Conservation (phyloP, 2,888 invertebrate species). For the Acanthosepion lycidas region DNA sequence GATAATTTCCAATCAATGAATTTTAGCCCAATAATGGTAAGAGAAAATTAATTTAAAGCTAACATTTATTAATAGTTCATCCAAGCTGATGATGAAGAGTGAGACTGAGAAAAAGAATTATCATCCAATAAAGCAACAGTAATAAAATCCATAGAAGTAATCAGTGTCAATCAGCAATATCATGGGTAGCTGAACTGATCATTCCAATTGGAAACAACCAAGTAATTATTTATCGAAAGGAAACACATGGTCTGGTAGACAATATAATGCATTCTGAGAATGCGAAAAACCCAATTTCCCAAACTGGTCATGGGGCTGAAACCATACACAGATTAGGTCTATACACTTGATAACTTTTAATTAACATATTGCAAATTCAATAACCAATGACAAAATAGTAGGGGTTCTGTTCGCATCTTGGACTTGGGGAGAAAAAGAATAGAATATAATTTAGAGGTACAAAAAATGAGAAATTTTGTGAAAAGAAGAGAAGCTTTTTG, state of each 20-base stretch:
- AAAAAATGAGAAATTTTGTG: no score
- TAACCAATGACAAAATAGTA: neutral
- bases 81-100: neutral
- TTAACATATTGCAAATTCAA: neutral
- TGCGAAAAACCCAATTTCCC: neutral
- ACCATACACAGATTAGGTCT: neutral
- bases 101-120: neutral
- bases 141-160: neutral
- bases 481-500: no score
- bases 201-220: neutral
- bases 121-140: slow-evolving; percentile 6
- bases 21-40: neutral
- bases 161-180: neutral
- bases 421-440: no score
- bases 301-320: neutral
- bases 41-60: neutral
- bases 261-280: neutral
- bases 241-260: neutral
- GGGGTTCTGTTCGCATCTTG: no score
- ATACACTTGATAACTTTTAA: neutral
- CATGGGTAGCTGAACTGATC: neutral
- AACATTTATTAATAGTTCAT: neutral
- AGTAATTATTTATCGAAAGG: neutral
- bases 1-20: neutral
- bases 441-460: no score